phyloP scores from a whole-genome alignment of 2,888 invertebrate genomes.

The Halictus quadricinctus region DNA sequence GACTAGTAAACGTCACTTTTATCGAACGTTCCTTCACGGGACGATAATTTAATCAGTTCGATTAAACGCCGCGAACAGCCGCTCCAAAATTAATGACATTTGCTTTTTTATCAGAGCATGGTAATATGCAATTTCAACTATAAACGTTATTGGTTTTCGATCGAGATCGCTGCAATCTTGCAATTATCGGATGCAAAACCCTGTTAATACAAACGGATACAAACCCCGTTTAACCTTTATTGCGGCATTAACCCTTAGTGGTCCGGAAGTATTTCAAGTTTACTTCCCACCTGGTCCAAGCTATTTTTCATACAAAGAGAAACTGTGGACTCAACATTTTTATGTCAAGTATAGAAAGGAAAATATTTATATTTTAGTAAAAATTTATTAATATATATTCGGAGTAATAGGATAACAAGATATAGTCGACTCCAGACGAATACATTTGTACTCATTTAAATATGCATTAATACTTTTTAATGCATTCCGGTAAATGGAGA shows the following conservation, averaged over 20 bases:
- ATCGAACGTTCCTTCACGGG: background rate
- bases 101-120: background rate
- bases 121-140: background rate
- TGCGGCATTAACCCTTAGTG: background rate
- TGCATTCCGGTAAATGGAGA: background rate
- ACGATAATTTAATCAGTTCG: background rate
- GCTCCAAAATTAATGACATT: background rate
- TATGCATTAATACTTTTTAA: background rate
- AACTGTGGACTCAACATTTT: too few relatives aligned
- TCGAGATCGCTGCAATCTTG: background rate
- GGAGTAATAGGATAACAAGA: too few relatives aligned
- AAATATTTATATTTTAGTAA: too few relatives aligned
- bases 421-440: background rate
- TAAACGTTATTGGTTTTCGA: background rate
- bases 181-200: background rate
- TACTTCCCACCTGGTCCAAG: too few relatives aligned
- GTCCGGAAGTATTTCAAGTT: too few relatives aligned
- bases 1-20: background rate
- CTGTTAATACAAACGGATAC: too few relatives aligned
- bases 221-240: background rate
- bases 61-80: background rate
- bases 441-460: background rate
- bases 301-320: too few relatives aligned
- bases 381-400: too few relatives aligned
- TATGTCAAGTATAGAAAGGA: too few relatives aligned